phyloP scores from a whole-genome alignment of 92 coral and sea anemone species.

The Heliopora coerulea region DNA sequence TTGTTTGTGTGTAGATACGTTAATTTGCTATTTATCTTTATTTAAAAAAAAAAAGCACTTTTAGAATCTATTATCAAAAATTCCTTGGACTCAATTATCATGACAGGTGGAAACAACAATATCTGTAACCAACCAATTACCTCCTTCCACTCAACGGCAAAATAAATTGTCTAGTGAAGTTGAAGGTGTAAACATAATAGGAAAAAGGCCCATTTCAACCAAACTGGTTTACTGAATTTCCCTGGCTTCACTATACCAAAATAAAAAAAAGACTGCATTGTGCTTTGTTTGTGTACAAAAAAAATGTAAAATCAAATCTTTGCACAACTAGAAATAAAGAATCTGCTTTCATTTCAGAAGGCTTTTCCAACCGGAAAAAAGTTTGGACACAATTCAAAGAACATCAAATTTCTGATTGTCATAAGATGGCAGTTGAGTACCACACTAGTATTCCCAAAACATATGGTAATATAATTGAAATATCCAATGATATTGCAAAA shows the following conservation, averaged over 20 bases:
- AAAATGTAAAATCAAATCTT: constrained; percentile 54
- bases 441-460: constrained; percentile 35
- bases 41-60: too few species aligned
- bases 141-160: too few species aligned
- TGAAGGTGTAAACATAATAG: too few species aligned
- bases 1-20: too few species aligned
- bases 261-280: constrained; percentile 56
- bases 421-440: neutral
- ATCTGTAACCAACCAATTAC: too few species aligned
- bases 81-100: too few species aligned
- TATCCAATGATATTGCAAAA: constrained; percentile 6
- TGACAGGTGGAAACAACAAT: too few species aligned
- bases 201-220: too few species aligned
- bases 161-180: too few species aligned
- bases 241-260: constrained; percentile 71
- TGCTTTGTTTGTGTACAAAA: constrained; percentile 56
- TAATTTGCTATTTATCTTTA: too few species aligned
- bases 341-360: constrained; percentile 51
- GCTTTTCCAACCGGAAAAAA: constrained; percentile 66
- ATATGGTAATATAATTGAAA: constrained; percentile 54
- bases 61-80: too few species aligned
- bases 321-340: too few species aligned
- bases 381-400: constrained; percentile 53
- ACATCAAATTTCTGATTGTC: constrained; percentile 57
- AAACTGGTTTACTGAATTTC: constrained; percentile 55